Conservation (phyloP, 2,113 vertebrate species). For the Dendropsophus ebraccatus region DNA sequence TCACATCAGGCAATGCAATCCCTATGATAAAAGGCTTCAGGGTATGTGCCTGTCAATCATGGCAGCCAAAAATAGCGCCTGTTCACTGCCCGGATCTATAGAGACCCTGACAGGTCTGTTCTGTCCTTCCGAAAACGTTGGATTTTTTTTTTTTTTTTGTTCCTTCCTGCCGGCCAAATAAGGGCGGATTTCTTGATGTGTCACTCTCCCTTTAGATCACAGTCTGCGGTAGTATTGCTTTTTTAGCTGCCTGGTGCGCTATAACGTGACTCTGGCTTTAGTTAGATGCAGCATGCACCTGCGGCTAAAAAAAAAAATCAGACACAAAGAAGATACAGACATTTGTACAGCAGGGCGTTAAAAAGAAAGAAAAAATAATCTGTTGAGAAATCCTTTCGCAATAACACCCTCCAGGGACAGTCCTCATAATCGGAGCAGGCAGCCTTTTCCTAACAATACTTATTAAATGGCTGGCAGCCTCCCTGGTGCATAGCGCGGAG, state of each 20-base stretch:
- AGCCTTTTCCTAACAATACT: constrained; percentile 13
- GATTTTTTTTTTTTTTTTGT: constrained; percentile 21
- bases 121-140: not conserved
- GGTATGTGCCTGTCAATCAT: not conserved
- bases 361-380: no score
- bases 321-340: constrained; percentile 48
- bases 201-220: constrained; percentile 13
- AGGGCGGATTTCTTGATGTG: constrained; percentile 18
- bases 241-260: not conserved
- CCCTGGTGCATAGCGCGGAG: not conserved
- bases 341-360: not conserved
- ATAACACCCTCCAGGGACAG: constrained; percentile 3
- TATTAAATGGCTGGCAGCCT: constrained; percentile 18
- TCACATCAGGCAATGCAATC: not conserved
- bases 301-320: constrained; percentile 29
- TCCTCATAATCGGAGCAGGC: constrained; percentile 19
- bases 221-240: not conserved
- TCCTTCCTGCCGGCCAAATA: constrained; percentile 8
- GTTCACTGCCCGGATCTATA: not conserved
- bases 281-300: constrained; percentile 11
- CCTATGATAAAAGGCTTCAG: not conserved
- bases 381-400: constrained; percentile 26
- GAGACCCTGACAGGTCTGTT: not conserved
- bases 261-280: not conserved
- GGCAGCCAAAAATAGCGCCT: not conserved